Base-by-base conservation (phyloP, 2,113 vertebrate species). In the Clupea harengus region DNA sequence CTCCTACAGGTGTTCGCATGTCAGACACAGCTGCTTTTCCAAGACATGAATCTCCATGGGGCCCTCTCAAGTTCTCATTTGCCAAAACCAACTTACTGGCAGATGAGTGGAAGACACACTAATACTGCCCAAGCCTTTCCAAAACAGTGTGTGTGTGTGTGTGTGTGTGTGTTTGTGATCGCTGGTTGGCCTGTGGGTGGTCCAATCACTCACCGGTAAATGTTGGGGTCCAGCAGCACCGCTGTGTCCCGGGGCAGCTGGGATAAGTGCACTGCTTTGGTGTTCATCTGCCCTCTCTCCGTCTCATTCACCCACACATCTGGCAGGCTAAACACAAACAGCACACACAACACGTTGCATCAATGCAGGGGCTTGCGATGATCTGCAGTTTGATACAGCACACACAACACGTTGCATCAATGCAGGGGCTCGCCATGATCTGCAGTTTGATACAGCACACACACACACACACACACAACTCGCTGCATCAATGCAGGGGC, bases 231-330 rank as follows among this genome's bases (percentile, higher is more conserved):
- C 93, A 99, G 94, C 80, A 98, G 96, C 86, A 98, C 96, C 54
- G 97, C 96, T 44, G 98, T 98, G 93, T 99, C 98, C 92, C 97
- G 96, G 89, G 98, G 98, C 80, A 99, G 96, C 91, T 99, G 97
- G 91, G 98, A 99, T 91, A 99, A 95, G 94, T 99, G 98, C 89
- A 99, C 98, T 93, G 98, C 96, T 94, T 99, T 98, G 88, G 98
- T 99, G 95, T 98, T 99, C 95, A 99, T 96, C 88, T 99, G 98
- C 89, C 95, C 95, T 88, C 97, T 90, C 84, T 99, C 98, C 85
- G 95, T 96, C 95, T 99, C 98, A 85, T 96, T 99, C 93, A 99
- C 97, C 98, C 98, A 99, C 85, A 97, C 97, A 86, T 99, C 98
- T 87, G 98, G 98, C 81, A 99, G 93, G 92, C 98, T 99, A 93